Evolutionary conservation across 2,797 vertebrate species (phyloP).

Genomic region (Catostomus latipinnis): DNA sequence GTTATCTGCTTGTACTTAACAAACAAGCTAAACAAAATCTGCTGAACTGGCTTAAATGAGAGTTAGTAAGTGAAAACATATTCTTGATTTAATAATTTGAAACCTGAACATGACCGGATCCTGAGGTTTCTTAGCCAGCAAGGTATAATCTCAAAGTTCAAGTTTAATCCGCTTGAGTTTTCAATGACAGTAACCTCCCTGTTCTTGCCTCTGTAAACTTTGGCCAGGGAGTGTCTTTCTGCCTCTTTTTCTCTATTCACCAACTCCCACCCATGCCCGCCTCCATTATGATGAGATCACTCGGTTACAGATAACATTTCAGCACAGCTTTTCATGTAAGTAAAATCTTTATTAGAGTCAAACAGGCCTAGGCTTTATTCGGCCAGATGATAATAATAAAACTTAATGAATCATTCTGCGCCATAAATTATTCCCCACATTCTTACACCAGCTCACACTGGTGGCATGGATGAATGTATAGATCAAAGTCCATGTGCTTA

Average conservation of each 20-base stretch:
- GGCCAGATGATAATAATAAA: conserved; percentile 26
- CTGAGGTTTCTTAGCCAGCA: conserved; percentile 11
- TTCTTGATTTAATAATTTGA: conserved; percentile 6
- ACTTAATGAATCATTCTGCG: conserved; percentile 11
- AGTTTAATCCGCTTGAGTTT: conserved; percentile 32
- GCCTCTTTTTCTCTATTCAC: conserved; percentile 15
- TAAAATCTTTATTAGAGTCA: conserved; percentile 22
- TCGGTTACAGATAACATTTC: conserved; percentile 29
- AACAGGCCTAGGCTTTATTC: conserved; percentile 6
- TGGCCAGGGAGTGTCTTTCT: conserved; percentile 53
- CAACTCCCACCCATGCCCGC: conserved; percentile 38
- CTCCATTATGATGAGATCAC: conserved; percentile 33
- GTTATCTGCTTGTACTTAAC: conserved; percentile 26
- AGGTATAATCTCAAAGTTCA: conserved; percentile 37
- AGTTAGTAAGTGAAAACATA: not conserved
- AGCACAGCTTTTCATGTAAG: conserved; percentile 22
- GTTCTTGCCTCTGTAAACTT: conserved; percentile 45
- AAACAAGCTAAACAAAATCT: conserved; percentile 11
- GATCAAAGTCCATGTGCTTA: conserved; percentile 38
- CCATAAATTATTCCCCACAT: conserved; percentile 16
- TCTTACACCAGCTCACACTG: not conserved
- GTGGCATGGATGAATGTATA: conserved; percentile 19
- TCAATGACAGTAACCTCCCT: conserved; percentile 27
- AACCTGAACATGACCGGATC: conserved; percentile 9
- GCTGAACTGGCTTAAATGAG: not conserved